Evolutionary conservation across 1,140 invertebrate species (phyloP).

Genomic region (Diabrotica virgifera): DNA sequence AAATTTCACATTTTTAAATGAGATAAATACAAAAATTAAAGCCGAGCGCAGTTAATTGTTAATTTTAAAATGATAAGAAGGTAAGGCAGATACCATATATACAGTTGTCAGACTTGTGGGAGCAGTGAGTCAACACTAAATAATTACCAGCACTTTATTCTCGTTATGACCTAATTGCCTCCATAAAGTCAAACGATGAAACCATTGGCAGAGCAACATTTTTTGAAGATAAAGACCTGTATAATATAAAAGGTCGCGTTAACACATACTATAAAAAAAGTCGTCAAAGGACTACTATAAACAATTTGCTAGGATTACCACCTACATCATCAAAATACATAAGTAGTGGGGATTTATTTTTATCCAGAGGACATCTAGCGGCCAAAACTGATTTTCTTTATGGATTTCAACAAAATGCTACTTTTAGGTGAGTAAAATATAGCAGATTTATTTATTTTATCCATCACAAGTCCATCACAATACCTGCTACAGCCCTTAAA

Average conservation of each 20-base stretch:
- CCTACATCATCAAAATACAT: constrained; percentile 39
- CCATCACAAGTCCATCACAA: too few relatives aligned
- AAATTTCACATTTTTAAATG: too few relatives aligned
- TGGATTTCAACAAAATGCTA: constrained; percentile 60
- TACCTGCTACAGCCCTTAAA: too few relatives aligned
- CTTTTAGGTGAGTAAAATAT: constrained; percentile 52
- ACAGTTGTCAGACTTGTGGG: too few relatives aligned
- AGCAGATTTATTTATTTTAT: too few relatives aligned
- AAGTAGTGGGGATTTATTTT: constrained; percentile 56
- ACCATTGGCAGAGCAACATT: constrained; percentile 43
- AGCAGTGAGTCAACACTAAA: too few relatives aligned
- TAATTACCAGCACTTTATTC: too few relatives aligned
- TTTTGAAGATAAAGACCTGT: constrained; percentile 38
- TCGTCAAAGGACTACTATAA: constrained; percentile 39
- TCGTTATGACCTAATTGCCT: constrained; percentile 33
- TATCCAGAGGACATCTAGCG: constrained; percentile 65
- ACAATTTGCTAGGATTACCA: constrained; percentile 38
- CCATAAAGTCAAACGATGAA: constrained; percentile 38
- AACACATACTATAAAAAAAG: constrained; percentile 38
- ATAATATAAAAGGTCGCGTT: constrained; percentile 26
- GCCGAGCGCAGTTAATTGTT: too few relatives aligned
- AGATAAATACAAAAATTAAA: too few relatives aligned
- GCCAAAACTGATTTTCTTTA: constrained; percentile 66
- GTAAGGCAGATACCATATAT: too few relatives aligned
- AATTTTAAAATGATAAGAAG: too few relatives aligned